Evolutionary conservation across 1,140 invertebrate species (phyloP).

Genomic region (Drosophila tsacasi): DNA sequence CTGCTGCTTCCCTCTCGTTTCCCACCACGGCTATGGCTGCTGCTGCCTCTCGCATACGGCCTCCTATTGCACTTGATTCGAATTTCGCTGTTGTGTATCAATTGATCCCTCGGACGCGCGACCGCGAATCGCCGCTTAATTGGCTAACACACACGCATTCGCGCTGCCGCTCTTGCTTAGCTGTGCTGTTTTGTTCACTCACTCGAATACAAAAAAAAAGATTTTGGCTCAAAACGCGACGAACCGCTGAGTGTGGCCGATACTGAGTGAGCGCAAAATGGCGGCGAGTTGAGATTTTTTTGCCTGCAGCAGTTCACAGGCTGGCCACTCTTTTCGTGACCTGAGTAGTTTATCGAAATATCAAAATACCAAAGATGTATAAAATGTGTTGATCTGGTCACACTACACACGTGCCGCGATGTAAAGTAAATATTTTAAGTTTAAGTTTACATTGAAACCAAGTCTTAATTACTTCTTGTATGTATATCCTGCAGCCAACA

Average conservation of each 20-base stretch:
- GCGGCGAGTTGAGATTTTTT: conserved; percentile 8
- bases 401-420: neutral
- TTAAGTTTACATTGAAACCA: neutral
- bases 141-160: conserved; percentile 19
- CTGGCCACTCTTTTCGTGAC: neutral
- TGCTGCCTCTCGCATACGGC: conserved; percentile 14
- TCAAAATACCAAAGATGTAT: neutral
- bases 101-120: neutral
- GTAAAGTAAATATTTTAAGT: neutral
- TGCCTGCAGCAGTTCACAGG: rapidly evolving
- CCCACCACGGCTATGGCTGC: neutral
- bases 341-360: neutral
- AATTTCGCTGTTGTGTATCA: neutral
- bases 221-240: conserved; percentile 62
- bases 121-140: conserved; percentile 16
- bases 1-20: conserved; percentile 5
- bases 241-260: conserved; percentile 6
- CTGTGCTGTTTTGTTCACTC: conserved; percentile 16
- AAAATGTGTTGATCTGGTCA: too few species aligned
- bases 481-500: conserved; percentile 86
- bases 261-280: conserved; percentile 16
- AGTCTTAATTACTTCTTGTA: rapidly evolving
- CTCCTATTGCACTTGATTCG: conserved; percentile 30
- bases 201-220: conserved; percentile 23
- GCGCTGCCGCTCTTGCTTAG: conserved; percentile 6